phyloP scores from a whole-genome alignment of 2,888 invertebrate species.

The Crocallis elinguaria region DNA sequence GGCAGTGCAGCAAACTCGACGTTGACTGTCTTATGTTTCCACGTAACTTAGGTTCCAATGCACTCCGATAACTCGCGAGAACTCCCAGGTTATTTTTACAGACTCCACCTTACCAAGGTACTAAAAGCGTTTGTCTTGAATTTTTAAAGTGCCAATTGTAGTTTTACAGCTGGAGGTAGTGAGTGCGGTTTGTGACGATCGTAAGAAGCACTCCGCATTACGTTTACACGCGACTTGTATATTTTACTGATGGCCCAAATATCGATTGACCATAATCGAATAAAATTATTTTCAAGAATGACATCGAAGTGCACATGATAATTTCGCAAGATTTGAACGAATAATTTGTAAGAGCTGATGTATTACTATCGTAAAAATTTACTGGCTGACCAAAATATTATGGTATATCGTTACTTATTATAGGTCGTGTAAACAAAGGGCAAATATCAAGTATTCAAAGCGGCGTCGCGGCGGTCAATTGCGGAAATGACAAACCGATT shows the following conservation, averaged over 20 bases:
- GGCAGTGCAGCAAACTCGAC: slow-evolving; percentile 27
- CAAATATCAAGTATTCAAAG: slow-evolving; percentile 68
- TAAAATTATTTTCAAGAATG: too few species aligned
- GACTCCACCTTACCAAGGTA: slow-evolving; percentile 51
- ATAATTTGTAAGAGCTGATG: too few species aligned
- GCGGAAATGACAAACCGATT: slow-evolving; percentile 82
- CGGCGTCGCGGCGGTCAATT: slow-evolving; percentile 67
- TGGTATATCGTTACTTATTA: background rate
- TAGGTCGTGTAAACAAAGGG: slow-evolving; percentile 53
- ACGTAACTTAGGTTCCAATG: slow-evolving; percentile 38
- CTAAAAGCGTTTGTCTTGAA: slow-evolving; percentile 80
- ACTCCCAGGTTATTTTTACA: slow-evolving; percentile 73
- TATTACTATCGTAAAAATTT: too few species aligned
- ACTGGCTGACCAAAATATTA: too few species aligned
- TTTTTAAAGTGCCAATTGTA: slow-evolving; percentile 78
- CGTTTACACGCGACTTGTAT: background rate
- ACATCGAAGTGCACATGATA: too few species aligned
- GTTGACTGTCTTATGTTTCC: slow-evolving; percentile 63
- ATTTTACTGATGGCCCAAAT: too few species aligned
- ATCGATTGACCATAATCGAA: too few species aligned
- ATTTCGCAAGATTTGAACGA: too few species aligned
- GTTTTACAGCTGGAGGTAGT: slow-evolving; percentile 55
- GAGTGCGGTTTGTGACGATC: slow-evolving; percentile 37
- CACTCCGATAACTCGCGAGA: slow-evolving; percentile 55
- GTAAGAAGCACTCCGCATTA: slow-evolving; percentile 21